Conservation (phyloP, 2,888 invertebrate genomes). For the Embidobia sp. region DNA sequence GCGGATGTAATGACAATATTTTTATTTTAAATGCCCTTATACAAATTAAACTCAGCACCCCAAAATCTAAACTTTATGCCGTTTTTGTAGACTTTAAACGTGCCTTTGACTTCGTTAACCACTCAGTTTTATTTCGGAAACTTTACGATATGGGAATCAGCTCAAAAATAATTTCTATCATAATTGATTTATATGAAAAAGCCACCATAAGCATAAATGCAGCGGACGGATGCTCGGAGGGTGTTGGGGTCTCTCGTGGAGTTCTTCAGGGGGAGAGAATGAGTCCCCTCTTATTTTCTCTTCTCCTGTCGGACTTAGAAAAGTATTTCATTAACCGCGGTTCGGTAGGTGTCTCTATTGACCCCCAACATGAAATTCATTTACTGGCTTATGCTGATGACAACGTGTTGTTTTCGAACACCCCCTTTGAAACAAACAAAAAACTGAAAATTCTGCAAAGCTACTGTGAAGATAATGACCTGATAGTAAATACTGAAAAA, state of each 20-base stretch:
- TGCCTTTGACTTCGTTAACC: not conserved
- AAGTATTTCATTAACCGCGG: not conserved
- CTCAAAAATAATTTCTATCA: not conserved
- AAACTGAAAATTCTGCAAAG: not conserved
- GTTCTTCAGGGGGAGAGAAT: no score
- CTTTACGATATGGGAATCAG: not conserved
- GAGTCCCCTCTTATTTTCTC: no score
- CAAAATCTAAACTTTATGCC: not conserved
- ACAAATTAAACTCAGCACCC: not conserved
- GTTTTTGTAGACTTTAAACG: conserved; percentile 15
- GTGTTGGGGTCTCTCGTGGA: no score
- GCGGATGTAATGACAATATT: not conserved
- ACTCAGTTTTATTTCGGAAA: not conserved
- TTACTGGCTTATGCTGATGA: not conserved
- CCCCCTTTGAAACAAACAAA: not conserved
- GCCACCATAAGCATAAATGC: not conserved
- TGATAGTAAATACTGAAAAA: no score
- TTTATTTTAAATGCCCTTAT: not conserved
- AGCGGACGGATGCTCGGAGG: no score
- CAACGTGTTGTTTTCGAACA: not conserved
- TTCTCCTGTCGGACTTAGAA: not conserved
- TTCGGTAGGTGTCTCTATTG: not conserved
- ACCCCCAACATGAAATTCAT: not conserved
- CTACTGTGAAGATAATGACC: no score
- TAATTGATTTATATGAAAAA: not conserved